A percentile compares a stretch with the other conserved stretches of the same genome.
These are phyloP conservation scores for Tympanuchus pallidicinctus DNA, from an alignment of 2,113 vertebrate species.

Conservation along the genomic window DNA sequence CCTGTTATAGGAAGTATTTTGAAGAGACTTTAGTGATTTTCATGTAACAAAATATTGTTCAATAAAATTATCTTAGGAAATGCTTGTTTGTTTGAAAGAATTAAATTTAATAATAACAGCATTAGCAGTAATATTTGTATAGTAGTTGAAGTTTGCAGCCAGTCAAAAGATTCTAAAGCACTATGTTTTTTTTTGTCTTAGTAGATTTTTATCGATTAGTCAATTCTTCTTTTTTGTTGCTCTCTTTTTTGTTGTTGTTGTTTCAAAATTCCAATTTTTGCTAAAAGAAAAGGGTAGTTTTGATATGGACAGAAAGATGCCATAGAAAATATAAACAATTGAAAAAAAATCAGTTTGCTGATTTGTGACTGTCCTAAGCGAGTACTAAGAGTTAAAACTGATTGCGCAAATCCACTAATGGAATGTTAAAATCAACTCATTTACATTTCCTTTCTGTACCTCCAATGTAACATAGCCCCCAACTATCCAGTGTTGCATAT, in stretches of 20 bases:
- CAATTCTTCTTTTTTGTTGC: neutral
- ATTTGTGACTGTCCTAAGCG: neutral
- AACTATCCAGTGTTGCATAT: neutral
- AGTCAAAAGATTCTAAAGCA: neutral
- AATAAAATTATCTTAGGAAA: slow-evolving; percentile 11
- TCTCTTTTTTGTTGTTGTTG: neutral
- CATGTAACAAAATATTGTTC: slow-evolving; percentile 11
- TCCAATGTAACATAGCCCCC: neutral
- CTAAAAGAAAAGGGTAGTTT: neutral
- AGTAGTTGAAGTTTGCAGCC: neutral
- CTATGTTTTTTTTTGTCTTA: neutral
- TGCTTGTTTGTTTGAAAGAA: slow-evolving; percentile 7
- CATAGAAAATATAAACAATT: neutral
- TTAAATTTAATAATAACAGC: neutral
- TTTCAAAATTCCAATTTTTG: neutral
- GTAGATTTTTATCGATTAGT: neutral
- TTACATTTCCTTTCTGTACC: neutral
- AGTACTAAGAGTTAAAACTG: neutral
- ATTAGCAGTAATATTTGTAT: slow-evolving; percentile 2
- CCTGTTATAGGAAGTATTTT: neutral
- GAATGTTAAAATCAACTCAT: neutral
- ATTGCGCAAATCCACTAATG: neutral
- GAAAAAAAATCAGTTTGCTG: neutral
- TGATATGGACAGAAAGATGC: neutral
- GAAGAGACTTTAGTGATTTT: neutral